Conservation (phyloP, 2,797 vertebrate genomes). For the Salmo trutta region DNA sequence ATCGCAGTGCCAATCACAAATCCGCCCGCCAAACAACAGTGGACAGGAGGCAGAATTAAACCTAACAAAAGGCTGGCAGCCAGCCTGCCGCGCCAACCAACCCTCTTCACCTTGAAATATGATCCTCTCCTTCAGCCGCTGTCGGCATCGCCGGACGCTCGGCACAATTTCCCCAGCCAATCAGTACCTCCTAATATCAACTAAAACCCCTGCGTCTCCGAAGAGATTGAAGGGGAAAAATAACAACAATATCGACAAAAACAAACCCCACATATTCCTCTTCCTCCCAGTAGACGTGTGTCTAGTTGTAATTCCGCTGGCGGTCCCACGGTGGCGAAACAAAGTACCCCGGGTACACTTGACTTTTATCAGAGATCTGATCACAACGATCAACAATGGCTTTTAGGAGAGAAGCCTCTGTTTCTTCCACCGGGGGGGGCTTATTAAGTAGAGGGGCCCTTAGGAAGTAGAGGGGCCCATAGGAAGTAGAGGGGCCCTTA, state of each 20-base stretch:
- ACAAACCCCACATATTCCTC: conserved; percentile 14
- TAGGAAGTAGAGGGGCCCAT: too few relatives aligned
- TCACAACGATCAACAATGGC: conserved; percentile 24
- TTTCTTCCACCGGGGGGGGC: conserved; percentile 12
- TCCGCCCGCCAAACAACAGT: conserved; percentile 35
- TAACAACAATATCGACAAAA: conserved; percentile 22
- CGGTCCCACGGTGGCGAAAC: background rate
- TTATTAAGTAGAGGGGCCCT: too few relatives aligned
- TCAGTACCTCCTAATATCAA: conserved; percentile 19
- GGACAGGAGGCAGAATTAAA: conserved; percentile 16
- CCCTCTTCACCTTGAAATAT: conserved; percentile 49
- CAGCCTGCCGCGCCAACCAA: background rate
- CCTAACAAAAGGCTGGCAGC: conserved; percentile 24
- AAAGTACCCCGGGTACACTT: conserved; percentile 7
- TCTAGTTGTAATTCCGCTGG: conserved; percentile 6
- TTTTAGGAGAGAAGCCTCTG: conserved; percentile 43
- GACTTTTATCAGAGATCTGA: conserved; percentile 26
- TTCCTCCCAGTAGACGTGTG: background rate
- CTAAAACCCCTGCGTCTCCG: conserved; percentile 3
- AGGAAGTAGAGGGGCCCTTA: too few relatives aligned
- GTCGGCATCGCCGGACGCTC: background rate
- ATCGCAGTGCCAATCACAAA: conserved; percentile 26
- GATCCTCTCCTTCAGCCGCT: background rate
- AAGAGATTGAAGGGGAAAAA: background rate
- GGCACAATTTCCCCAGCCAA: conserved; percentile 19